A percentile compares a stretch with the other conserved stretches of the same genome.
Evolutionary conservation across 2,797 vertebrate genomes (phyloP).

Genomic region (Cottoperca gobio): DNA sequence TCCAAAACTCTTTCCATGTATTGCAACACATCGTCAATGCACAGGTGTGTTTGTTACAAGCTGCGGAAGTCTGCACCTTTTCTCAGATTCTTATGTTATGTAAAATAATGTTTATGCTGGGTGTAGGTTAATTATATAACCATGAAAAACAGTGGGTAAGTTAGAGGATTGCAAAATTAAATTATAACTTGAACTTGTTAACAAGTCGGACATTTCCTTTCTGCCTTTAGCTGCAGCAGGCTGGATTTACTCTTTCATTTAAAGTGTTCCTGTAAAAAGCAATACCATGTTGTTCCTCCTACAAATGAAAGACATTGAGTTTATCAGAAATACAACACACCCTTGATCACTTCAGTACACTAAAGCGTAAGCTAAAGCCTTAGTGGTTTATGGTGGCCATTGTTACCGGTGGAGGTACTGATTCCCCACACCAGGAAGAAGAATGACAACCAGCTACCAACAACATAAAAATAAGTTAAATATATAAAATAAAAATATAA

Average conservation of each 20-base stretch:
- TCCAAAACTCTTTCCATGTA: background rate
- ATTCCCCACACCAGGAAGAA: background rate
- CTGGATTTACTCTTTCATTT: background rate
- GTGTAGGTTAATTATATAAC: background rate
- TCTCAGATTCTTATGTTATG: background rate
- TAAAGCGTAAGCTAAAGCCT: too few species aligned
- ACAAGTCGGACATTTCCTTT: too few species aligned
- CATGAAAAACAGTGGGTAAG: background rate
- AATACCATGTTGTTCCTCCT: too few species aligned
- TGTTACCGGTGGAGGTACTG: background rate
- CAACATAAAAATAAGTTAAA: too few species aligned
- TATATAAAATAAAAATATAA: too few species aligned
- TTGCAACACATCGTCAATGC: background rate
- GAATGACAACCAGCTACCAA: background rate
- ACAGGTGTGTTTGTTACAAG: slow-evolving; percentile 26
- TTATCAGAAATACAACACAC: too few species aligned
- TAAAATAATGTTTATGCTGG: background rate
- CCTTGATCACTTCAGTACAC: too few species aligned
- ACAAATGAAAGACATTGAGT: too few species aligned
- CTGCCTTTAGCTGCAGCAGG: background rate
- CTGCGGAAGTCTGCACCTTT: background rate
- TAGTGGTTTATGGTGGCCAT: too few species aligned
- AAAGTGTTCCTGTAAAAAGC: too few species aligned
- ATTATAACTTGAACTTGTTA: background rate
- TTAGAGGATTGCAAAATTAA: slow-evolving; percentile 5